These are phyloP conservation scores for Emys orbicularis DNA, from an alignment of 2,797 vertebrate genomes.

Conservation along the genomic window DNA sequence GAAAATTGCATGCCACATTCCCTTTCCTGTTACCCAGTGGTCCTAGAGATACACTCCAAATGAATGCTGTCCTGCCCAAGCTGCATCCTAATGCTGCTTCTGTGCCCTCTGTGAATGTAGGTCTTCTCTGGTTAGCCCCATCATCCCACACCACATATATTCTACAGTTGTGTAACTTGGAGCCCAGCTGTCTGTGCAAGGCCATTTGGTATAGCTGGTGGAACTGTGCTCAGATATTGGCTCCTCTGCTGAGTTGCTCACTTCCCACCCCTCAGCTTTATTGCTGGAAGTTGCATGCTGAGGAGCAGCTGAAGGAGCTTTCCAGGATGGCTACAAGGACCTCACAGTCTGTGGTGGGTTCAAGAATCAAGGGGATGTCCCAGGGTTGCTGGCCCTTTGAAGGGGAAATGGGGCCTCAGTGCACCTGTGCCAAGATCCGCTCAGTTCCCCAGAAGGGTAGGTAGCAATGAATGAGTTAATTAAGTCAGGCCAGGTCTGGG, in stretches of 20 bases:
- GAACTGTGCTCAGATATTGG: background rate
- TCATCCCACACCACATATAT: background rate
- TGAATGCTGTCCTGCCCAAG: background rate
- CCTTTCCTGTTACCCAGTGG: background rate
- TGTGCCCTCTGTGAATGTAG: background rate
- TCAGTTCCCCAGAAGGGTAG: background rate
- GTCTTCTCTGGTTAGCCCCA: background rate
- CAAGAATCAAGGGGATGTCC: background rate
- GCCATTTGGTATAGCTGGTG: background rate
- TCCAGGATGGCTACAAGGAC: background rate
- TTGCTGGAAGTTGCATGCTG: background rate
- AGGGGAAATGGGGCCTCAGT: background rate
- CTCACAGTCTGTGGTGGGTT: background rate
- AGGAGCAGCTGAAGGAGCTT: background rate
- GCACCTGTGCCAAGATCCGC: background rate
- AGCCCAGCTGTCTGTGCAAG: background rate
- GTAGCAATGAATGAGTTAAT: background rate
- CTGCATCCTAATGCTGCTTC: background rate
- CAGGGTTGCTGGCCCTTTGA: background rate
- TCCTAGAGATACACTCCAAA: background rate
- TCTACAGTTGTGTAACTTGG: background rate
- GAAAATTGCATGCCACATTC: background rate
- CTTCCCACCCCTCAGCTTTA: accelerated
- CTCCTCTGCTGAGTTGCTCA: accelerated
- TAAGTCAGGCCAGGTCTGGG: background rate